Evolutionary conservation across 2,888 invertebrate species (phyloP), one percentile per base, ranked within the genome.

Genomic region (Drymonia ruficornis): DNA sequence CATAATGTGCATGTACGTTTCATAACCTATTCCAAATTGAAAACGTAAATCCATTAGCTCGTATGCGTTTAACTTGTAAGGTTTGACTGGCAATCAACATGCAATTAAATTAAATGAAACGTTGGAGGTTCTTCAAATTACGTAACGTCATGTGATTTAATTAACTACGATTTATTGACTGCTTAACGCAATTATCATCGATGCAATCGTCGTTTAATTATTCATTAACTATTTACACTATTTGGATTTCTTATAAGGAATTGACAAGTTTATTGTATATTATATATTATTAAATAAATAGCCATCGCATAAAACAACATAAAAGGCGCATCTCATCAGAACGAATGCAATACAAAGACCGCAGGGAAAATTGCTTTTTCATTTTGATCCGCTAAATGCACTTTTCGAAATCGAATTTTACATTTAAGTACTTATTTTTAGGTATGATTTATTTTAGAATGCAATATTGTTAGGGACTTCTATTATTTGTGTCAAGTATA

Each of bases 61-160:
- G 40, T 11, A 16, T 0, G 2, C 49, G 28, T 44, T 34, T 23
- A 55, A 65, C 59, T 56, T 65, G 23, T 56, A 65, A 45, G 49
- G 66, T 59, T 62, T 55, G 53, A 19, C 16, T 19, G 1, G n/a
- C 12, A 2, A 12, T 36, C 44, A 11, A 43, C 15, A n/a, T 40
- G 51, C 52, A 63, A 63, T 66, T 61, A 66, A 61, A 52, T 48
- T 57, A 52, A 54, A 55, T 51, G 53, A 60, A 54, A 50, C 13
- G 12, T 38, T 19, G 36, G 4, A 49, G 50, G 55, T 38, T 16
- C 43, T 45, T 23, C 13, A n/a, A n/a, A 48, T 61, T 61, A 34
- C 48, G 48, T 61, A 64, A 64, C 50, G 9, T 52, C 29, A 51
- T 55, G 1, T n/a, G 5, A 31, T 31, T n/a, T n/a, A n/a, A n/a